Evolutionary conservation across 2,888 invertebrate genomes (phyloP).

Genomic region (Flexamia atlantica): DNA sequence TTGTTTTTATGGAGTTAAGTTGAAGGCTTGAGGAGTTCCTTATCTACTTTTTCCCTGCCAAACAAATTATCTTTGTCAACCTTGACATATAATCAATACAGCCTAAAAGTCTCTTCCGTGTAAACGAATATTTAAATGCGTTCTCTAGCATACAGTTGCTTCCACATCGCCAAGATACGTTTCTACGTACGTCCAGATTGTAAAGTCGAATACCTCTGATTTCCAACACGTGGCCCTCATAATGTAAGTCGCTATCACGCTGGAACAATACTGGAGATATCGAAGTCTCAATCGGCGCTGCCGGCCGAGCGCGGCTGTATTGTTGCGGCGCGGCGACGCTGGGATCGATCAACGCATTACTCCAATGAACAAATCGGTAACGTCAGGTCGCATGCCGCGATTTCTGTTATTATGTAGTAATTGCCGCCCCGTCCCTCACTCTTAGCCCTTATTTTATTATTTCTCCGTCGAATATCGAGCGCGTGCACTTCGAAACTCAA

Average conservation of each 20-base stretch:
- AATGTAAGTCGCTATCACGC: background rate
- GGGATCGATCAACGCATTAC: constrained; percentile 3
- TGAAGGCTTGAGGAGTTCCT: no score
- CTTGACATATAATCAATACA: no score
- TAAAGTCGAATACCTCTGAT: no score
- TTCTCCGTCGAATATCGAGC: background rate
- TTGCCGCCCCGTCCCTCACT: background rate
- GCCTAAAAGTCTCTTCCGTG: no score
- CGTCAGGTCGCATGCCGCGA: background rate
- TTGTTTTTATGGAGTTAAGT: no score
- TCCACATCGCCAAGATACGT: no score
- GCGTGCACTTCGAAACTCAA: background rate
- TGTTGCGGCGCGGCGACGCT: background rate
- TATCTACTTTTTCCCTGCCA: no score
- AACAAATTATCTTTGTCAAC: no score
- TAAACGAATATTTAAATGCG: no score
- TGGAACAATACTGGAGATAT: background rate
- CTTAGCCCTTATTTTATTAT: background rate
- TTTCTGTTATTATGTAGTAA: constrained; percentile 1
- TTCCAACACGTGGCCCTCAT: no score
- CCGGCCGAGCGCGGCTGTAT: background rate
- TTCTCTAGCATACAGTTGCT: no score
- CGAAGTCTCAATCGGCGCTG: constrained; percentile 2
- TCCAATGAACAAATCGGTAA: constrained; percentile 12
- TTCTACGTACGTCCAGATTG: no score